These are phyloP conservation scores for Triplophysa rosa DNA, from an alignment of 2,113 vertebrate genomes.

Conservation along the genomic window DNA sequence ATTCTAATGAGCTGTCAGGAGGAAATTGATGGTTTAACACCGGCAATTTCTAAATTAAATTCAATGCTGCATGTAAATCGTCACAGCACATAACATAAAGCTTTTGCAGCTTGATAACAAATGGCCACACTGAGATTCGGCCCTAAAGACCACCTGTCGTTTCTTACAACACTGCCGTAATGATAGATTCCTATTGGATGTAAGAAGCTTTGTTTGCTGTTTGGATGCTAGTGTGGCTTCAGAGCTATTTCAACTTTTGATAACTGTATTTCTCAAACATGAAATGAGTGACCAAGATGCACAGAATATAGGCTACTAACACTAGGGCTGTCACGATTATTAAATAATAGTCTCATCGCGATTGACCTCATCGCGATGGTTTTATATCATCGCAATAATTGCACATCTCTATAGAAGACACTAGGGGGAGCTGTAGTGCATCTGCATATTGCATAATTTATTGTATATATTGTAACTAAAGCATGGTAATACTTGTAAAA, in stretches of 20 bases:
- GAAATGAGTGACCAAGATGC: not conserved
- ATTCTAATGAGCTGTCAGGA: conserved; percentile 58
- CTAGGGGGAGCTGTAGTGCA: too few species aligned
- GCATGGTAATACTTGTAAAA: too few species aligned
- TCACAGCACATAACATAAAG: conserved; percentile 40
- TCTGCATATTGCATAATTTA: too few species aligned
- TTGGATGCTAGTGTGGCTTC: not conserved
- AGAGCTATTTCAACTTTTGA: conserved; percentile 27
- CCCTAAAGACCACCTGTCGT: conserved; percentile 27
- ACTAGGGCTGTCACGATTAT: too few species aligned
- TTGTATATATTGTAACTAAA: too few species aligned
- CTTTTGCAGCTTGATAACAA: conserved; percentile 39
- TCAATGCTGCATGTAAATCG: conserved; percentile 56
- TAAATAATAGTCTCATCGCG: too few species aligned
- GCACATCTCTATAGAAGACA: too few species aligned
- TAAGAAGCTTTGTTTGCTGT: conserved; percentile 29
- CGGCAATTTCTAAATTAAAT: conserved; percentile 59
- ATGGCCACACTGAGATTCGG: conserved; percentile 26
- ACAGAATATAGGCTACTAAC: too few species aligned
- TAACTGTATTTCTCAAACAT: conserved; percentile 7
- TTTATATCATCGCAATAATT: too few species aligned
- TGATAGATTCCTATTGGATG: conserved; percentile 38
- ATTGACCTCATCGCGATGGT: too few species aligned
- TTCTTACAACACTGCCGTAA: conserved; percentile 22
- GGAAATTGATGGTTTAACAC: conserved; percentile 56